These are phyloP conservation scores for Theocolax elegans DNA, from an alignment of 1,140 invertebrate species.

Conservation along the genomic window DNA sequence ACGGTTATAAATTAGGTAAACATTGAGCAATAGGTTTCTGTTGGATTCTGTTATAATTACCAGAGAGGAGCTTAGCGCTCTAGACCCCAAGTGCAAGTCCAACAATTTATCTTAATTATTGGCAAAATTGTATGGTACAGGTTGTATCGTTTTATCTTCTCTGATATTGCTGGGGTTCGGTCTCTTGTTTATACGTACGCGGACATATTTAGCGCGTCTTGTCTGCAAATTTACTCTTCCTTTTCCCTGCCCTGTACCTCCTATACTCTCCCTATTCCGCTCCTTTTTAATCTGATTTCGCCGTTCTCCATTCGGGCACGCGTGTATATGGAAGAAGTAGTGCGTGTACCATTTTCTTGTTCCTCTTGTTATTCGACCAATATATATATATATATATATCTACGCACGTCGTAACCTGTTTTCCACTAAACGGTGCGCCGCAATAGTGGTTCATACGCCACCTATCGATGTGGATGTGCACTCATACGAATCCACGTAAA, in stretches of 20 bases:
- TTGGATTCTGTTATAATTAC: too few relatives aligned
- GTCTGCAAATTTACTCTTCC: neutral
- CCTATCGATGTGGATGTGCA: neutral
- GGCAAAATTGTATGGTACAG: neutral
- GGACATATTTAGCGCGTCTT: conserved; percentile 20
- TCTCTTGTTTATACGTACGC: neutral
- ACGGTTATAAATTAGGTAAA: too few relatives aligned
- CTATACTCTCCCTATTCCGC: neutral
- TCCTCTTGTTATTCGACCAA: conserved; percentile 5
- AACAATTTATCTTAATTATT: conserved; percentile 28
- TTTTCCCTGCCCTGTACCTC: neutral
- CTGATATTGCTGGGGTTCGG: too few relatives aligned
- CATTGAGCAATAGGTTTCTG: too few relatives aligned
- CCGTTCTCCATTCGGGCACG: neutral
- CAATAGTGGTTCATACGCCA: conserved; percentile 1
- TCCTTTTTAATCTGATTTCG: conserved; percentile 30
- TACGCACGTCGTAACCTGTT: conserved; percentile 12
- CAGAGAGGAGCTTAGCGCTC: too few relatives aligned
- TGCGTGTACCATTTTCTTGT: conserved; percentile 32
- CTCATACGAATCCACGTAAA: neutral
- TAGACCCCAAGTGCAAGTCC: too few relatives aligned
- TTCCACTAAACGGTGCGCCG: neutral
- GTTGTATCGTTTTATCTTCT: too few relatives aligned
- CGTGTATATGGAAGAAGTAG: conserved; percentile 14
- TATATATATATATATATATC: neutral